phyloP scores from a whole-genome alignment of 2,888 invertebrate genomes.

The Eupeodes luniger region DNA sequence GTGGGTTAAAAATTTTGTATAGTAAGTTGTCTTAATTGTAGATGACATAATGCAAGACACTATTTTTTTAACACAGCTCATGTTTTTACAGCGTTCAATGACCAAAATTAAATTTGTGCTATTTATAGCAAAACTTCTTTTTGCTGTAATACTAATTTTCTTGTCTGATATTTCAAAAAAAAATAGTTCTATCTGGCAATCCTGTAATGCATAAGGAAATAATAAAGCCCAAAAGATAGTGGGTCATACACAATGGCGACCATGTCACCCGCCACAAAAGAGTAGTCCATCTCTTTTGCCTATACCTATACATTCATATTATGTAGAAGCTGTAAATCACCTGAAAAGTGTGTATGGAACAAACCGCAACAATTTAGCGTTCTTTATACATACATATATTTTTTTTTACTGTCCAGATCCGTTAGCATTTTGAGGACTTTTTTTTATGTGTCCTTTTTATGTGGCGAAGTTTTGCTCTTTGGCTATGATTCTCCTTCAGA shows the following conservation, averaged over 20 bases:
- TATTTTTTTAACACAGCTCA: too few relatives aligned
- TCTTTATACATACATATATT: not conserved
- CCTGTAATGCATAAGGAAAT: slow-evolving; percentile 6
- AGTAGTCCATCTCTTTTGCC: slow-evolving; percentile 57
- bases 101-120: too few relatives aligned
- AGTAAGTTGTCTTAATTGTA: too few relatives aligned
- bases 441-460: slow-evolving; percentile 41
- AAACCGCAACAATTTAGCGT: slow-evolving; percentile 68
- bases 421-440: slow-evolving; percentile 48
- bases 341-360: slow-evolving; percentile 60
- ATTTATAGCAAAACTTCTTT: too few relatives aligned
- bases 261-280: slow-evolving; percentile 55
- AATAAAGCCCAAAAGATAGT: slow-evolving; percentile 30
- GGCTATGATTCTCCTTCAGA: slow-evolving; percentile 35
- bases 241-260: slow-evolving; percentile 52
- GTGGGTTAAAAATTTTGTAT: too few relatives aligned
- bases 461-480: not conserved
- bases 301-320: not conserved
- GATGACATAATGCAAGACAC: too few relatives aligned
- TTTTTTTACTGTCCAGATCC: slow-evolving; percentile 25
- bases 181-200: too few relatives aligned
- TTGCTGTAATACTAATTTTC: too few relatives aligned
- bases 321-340: slow-evolving; percentile 59
- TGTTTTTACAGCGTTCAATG: too few relatives aligned
- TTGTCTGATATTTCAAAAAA: too few relatives aligned